Conservation (phyloP, 2,888 invertebrate species). For the Kryphioiulus occultus region DNA sequence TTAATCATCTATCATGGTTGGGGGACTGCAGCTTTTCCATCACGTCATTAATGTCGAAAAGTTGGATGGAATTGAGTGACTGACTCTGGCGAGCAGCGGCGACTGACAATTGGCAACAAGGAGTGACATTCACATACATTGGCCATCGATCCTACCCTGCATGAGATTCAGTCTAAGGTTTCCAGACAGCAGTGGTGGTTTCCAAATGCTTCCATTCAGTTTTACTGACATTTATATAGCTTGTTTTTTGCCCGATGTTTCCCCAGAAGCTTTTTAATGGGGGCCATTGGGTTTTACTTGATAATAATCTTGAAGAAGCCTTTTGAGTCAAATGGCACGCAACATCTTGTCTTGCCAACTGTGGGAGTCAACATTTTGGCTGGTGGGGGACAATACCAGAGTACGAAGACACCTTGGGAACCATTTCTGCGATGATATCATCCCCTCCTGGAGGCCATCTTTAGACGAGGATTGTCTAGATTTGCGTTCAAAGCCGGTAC, state of each 20-base stretch:
- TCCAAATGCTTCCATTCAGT: constrained; percentile 32
- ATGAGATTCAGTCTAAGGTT: background rate
- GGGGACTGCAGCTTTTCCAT: background rate
- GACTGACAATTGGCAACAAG: background rate
- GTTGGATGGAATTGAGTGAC: constrained; percentile 21
- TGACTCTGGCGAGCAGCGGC: background rate
- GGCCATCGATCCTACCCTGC: background rate
- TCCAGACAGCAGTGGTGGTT: background rate
- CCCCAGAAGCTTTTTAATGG: constrained; percentile 40
- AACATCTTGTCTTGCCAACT: constrained; percentile 9
- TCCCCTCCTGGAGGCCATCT: background rate
- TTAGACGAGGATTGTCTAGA: background rate
- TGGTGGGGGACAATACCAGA: background rate
- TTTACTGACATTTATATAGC: constrained; percentile 28
- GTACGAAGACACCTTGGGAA: background rate
- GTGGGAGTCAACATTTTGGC: background rate
- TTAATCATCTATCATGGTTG: constrained; percentile 21
- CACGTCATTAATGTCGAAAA: constrained; percentile 39
- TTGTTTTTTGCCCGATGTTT: constrained; percentile 15
- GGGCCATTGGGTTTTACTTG: constrained; percentile 14
- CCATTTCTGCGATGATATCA: background rate
- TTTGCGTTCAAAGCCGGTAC: background rate
- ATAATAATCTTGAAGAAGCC: background rate
- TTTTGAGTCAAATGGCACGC: background rate
- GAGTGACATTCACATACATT: background rate